Conservation (phyloP, 2,113 vertebrate species). For the Edolisoma coerulescens region DNA sequence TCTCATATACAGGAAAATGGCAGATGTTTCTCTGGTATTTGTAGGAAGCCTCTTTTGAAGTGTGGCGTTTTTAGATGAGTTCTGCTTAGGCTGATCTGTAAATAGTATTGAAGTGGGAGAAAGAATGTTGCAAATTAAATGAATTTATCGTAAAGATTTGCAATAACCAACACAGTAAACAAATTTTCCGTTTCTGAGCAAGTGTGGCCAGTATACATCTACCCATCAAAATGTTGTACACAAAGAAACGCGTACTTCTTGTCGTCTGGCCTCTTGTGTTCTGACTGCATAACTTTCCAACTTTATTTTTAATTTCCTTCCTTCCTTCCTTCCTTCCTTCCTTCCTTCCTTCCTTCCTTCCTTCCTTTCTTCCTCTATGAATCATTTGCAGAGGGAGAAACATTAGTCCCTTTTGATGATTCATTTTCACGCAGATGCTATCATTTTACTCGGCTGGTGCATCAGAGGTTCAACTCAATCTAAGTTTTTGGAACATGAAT, state of each 20-base stretch:
- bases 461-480: background rate
- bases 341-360: background rate
- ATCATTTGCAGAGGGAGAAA: background rate
- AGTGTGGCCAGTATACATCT: background rate
- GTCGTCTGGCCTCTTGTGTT: background rate
- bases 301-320: background rate
- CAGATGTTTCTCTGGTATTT: background rate
- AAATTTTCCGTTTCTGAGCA: background rate
- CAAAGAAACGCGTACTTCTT: background rate
- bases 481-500: background rate
- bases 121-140: background rate
- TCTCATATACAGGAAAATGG: background rate
- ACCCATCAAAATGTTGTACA: background rate
- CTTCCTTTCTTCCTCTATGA: fast-evolving
- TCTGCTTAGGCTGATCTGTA: background rate
- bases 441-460: background rate
- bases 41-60: background rate
- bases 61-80: background rate
- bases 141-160: background rate
- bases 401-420: background rate
- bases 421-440: background rate
- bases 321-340: background rate
- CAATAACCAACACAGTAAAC: background rate
- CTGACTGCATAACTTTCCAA: background rate
- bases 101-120: background rate